Evolutionary conservation across 2,113 vertebrate species (phyloP).

Genomic region (Marmota flaviventris): DNA sequence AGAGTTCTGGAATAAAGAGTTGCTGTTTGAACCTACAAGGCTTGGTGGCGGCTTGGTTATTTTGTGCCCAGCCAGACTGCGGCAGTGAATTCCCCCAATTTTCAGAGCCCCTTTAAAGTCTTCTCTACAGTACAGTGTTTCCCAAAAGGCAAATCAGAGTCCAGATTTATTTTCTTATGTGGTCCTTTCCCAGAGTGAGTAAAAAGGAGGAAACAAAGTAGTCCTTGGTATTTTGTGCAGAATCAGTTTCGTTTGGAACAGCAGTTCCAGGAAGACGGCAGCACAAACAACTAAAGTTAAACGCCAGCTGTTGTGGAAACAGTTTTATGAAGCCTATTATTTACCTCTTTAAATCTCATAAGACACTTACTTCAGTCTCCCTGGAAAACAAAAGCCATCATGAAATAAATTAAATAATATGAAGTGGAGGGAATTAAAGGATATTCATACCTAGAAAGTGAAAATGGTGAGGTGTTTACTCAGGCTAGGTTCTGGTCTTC

Average conservation of each 20-base stretch:
- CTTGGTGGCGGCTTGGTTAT: too few relatives aligned
- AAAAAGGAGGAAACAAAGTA: not conserved
- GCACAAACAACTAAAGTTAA: not conserved
- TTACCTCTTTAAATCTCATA: not conserved
- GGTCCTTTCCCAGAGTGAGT: not conserved
- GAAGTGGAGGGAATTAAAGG: not conserved
- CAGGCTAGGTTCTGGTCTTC: not conserved
- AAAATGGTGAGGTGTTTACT: not conserved
- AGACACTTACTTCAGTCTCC: not conserved
- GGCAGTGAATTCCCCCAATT: too few relatives aligned
- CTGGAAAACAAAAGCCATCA: not conserved
- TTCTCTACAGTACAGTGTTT: not conserved
- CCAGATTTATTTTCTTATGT: not conserved
- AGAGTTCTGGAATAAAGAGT: too few relatives aligned
- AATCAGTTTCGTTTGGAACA: not conserved
- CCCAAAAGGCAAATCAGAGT: not conserved
- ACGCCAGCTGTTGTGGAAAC: not conserved
- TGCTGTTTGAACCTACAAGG: too few relatives aligned
- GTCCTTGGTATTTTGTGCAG: not conserved
- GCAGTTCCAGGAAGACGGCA: not conserved
- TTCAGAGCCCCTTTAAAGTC: not conserved
- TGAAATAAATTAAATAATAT: not conserved
- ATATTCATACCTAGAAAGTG: not conserved
- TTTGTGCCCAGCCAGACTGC: too few relatives aligned
- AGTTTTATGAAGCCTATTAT: not conserved